A percentile compares a stretch with the other conserved stretches of the same genome.
These are phyloP conservation scores for Apeltes quadracus DNA, from an alignment of 2,113 vertebrate genomes.

Conservation along the genomic window DNA sequence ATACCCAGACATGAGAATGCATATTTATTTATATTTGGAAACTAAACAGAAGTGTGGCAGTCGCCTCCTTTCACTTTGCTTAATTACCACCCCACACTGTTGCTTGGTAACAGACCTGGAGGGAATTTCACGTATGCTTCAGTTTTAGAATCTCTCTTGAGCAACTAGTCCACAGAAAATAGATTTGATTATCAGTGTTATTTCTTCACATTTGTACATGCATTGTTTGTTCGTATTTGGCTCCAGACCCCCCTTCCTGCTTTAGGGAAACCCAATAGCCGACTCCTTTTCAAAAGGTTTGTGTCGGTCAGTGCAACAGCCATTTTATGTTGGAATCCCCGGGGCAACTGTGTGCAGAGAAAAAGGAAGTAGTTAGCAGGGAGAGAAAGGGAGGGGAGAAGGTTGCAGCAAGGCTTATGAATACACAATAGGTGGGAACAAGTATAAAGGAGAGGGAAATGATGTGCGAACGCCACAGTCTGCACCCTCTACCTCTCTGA, in stretches of 20 bases:
- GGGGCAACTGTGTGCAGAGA: constrained; percentile 22
- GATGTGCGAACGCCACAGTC: constrained; percentile 12
- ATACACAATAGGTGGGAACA: constrained; percentile 24
- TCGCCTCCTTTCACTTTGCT: background rate
- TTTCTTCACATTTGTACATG: constrained; percentile 11
- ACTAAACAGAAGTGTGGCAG: background rate
- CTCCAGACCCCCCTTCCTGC: background rate
- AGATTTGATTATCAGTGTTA: no score
- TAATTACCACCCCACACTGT: background rate
- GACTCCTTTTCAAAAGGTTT: background rate
- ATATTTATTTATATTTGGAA: background rate
- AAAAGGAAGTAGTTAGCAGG: constrained; percentile 20
- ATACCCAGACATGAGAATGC: no score
- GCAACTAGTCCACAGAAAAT: no score
- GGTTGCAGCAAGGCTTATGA: constrained; percentile 5
- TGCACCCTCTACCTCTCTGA: background rate
- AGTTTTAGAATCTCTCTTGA: background rate
- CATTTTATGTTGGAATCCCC: constrained; percentile 45
- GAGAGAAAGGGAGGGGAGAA: background rate
- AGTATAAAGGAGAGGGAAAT: constrained; percentile 3
- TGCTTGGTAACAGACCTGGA: background rate
- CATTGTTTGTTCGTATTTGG: background rate
- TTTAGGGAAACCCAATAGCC: background rate
- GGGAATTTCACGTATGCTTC: background rate
- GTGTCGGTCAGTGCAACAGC: constrained; percentile 7